These are phyloP conservation scores for Odontesthes bonariensis DNA, from an alignment of 2,113 vertebrate species.

Conservation along the genomic window DNA sequence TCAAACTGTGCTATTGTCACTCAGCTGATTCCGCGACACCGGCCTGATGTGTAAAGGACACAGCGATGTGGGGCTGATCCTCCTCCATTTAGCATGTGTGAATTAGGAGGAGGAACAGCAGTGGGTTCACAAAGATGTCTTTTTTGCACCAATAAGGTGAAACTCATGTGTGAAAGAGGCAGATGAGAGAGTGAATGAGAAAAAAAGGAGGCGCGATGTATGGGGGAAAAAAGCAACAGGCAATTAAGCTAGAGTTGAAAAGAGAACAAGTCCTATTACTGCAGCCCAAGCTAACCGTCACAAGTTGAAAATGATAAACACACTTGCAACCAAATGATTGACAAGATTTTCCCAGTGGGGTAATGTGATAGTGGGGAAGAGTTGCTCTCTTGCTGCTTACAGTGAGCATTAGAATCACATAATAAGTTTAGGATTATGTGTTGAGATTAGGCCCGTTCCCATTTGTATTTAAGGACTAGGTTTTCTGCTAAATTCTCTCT, in stretches of 20 bases:
- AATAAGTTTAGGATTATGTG: not conserved
- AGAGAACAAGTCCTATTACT: constrained; percentile 66
- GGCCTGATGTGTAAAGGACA: no score
- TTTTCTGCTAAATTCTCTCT: not conserved
- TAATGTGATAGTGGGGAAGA: constrained; percentile 12
- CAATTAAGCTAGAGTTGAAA: constrained; percentile 63
- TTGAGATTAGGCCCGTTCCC: constrained; percentile 13
- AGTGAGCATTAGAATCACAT: constrained; percentile 8
- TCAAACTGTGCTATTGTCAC: no score
- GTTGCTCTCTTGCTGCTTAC: not conserved
- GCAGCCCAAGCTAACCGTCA: constrained; percentile 67
- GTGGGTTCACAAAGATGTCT: no score
- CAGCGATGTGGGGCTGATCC: no score
- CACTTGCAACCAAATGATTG: constrained; percentile 39
- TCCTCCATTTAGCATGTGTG: no score
- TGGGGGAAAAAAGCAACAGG: constrained; percentile 39
- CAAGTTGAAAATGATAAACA: constrained; percentile 58
- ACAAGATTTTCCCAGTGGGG: constrained; percentile 34
- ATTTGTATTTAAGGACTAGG: constrained; percentile 19
- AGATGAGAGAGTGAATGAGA: not conserved
- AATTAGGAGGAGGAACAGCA: no score
- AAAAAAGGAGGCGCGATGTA: constrained; percentile 3
- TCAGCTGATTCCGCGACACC: no score
- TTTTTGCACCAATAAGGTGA: no score
- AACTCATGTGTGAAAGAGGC: not conserved